phyloP scores from a whole-genome alignment of 2,113 vertebrate genomes.

The Brevimyrus niger region DNA sequence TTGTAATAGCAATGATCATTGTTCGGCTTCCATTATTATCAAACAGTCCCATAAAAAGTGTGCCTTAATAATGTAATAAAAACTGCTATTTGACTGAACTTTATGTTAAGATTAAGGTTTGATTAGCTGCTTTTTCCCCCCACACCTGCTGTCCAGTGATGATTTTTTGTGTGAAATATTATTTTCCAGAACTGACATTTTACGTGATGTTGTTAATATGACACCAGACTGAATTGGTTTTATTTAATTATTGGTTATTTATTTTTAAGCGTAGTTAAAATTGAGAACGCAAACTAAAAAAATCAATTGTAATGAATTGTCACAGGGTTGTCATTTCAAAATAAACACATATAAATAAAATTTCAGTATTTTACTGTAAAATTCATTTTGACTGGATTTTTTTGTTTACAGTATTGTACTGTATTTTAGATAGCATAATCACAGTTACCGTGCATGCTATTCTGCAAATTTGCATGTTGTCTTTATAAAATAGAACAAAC shows the following conservation, averaged over 20 bases:
- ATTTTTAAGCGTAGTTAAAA: too few species aligned
- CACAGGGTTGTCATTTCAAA: neutral
- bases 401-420: neutral
- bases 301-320: neutral
- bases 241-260: too few species aligned
- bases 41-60: too few species aligned
- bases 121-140: too few species aligned
- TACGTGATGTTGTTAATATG: neutral
- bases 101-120: too few species aligned
- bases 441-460: neutral
- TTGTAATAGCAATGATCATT: too few species aligned
- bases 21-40: too few species aligned
- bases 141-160: neutral
- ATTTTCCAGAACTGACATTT: neutral
- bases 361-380: neutral
- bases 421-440: neutral
- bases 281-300: neutral
- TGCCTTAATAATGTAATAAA: too few species aligned
- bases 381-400: too few species aligned
- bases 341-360: neutral
- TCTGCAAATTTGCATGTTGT: neutral
- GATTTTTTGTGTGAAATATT: neutral
- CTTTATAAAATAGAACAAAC: too few species aligned
- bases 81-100: too few species aligned
- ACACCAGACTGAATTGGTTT: neutral